These are phyloP conservation scores for Malurus elegans DNA, from an alignment of 2,113 vertebrate species.

Conservation along the genomic window DNA sequence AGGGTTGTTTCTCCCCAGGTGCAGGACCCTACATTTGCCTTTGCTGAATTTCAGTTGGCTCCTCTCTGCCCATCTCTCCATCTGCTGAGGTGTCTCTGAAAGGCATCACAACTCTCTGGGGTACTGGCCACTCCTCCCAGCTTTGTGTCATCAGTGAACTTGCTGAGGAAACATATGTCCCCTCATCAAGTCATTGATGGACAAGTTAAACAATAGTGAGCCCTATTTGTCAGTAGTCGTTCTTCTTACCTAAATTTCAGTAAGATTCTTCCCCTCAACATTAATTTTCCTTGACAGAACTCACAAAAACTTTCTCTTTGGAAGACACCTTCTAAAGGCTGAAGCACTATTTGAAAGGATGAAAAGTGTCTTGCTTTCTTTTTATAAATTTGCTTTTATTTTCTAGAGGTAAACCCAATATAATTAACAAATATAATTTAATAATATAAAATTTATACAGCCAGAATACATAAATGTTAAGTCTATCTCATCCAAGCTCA, in stretches of 20 bases:
- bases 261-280: background rate
- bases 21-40: background rate
- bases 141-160: background rate
- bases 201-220: background rate
- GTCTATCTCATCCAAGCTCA: background rate
- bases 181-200: background rate
- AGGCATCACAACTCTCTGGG: background rate
- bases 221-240: background rate
- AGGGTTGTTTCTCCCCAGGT: background rate
- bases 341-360: background rate
- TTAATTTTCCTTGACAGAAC: background rate
- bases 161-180: background rate
- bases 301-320: background rate
- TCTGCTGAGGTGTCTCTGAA: background rate
- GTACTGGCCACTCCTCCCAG: accelerated
- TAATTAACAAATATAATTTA: background rate
- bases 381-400: background rate
- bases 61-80: background rate
- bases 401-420: background rate
- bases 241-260: background rate
- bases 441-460: background rate
- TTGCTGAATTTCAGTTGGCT: background rate
- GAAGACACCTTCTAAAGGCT: background rate
- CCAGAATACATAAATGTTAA: background rate
- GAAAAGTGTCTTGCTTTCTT: background rate